These are phyloP conservation scores for Zaprionus ghesquierei DNA, from an alignment of 1,140 invertebrate genomes.

Conservation along the genomic window DNA sequence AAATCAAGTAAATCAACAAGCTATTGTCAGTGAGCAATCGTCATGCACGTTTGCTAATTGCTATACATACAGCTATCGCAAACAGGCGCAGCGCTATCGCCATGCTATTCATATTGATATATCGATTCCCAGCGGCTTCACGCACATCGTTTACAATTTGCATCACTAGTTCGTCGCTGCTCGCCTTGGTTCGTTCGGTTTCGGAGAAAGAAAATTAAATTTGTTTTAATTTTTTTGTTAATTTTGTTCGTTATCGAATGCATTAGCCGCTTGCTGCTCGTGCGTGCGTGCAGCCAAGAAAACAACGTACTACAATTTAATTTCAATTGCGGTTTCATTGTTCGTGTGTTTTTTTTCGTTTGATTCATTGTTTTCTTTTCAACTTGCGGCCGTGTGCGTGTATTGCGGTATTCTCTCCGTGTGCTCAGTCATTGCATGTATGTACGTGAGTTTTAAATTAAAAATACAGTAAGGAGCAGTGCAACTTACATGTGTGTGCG, in stretches of 20 bases:
- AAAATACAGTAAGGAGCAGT: constrained; percentile 9
- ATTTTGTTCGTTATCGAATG: constrained; percentile 41
- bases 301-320: neutral
- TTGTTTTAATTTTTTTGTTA: constrained; percentile 44
- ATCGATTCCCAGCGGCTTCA: neutral
- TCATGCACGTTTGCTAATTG: neutral
- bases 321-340: constrained; percentile 20
- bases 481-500: neutral
- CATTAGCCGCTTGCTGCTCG: constrained; percentile 12
- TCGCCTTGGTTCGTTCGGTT: constrained; percentile 40
- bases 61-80: no score
- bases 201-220: constrained; percentile 38
- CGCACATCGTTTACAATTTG: neutral
- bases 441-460: constrained; percentile 5
- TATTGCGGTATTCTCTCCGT: constrained; percentile 13
- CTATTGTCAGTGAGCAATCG: neutral
- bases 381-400: constrained; percentile 16
- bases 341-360: constrained; percentile 14
- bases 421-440: constrained; percentile 6
- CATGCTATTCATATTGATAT: neutral
- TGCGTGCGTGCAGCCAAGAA: constrained; percentile 5
- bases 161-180: constrained; percentile 39
- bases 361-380: constrained; percentile 27
- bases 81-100: neutral
- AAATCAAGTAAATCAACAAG: no score